Percentiles rank a stretch among this genome's conserved stretches.
phyloP scores from a whole-genome alignment of 2,113 vertebrate genomes.

The Felis chaus region DNA sequence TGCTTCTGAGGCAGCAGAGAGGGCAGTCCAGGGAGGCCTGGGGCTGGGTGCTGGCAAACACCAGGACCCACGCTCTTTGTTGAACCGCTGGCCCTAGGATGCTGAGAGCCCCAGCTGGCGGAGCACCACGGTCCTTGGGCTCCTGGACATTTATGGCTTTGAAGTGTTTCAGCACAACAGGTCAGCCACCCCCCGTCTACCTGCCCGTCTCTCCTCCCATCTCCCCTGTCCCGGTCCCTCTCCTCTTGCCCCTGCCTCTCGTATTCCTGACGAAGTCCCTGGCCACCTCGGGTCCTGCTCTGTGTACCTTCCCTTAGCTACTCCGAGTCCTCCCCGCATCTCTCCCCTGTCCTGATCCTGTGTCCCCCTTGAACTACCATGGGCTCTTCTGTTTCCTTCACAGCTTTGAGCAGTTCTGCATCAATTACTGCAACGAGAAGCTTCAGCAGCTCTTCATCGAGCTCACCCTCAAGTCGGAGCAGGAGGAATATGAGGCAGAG shows the following conservation, averaged over 20 bases:
- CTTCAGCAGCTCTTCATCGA: constrained; percentile 99
- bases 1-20: background rate
- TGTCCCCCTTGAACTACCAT: background rate
- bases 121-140: constrained; percentile 93
- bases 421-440: constrained; percentile 99
- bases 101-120: constrained; percentile 88
- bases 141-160: constrained; percentile 98
- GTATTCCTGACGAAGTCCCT: background rate
- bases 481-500: constrained; percentile 97
- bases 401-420: constrained; percentile 99
- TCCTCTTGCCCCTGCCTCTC: background rate
- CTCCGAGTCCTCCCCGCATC: fast-evolving
- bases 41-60: background rate
- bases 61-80: background rate
- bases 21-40: background rate
- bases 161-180: constrained; percentile 99
- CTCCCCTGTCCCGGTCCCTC: background rate
- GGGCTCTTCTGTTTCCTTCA: background rate
- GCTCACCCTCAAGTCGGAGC: constrained; percentile 96
- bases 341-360: background rate
- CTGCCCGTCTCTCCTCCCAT: background rate
- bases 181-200: constrained; percentile 75
- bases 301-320: background rate
- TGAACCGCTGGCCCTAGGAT: constrained; percentile 84
- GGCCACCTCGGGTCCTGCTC: background rate